phyloP scores from a whole-genome alignment of 2,797 vertebrate genomes.

The Chaunax sp. region DNA sequence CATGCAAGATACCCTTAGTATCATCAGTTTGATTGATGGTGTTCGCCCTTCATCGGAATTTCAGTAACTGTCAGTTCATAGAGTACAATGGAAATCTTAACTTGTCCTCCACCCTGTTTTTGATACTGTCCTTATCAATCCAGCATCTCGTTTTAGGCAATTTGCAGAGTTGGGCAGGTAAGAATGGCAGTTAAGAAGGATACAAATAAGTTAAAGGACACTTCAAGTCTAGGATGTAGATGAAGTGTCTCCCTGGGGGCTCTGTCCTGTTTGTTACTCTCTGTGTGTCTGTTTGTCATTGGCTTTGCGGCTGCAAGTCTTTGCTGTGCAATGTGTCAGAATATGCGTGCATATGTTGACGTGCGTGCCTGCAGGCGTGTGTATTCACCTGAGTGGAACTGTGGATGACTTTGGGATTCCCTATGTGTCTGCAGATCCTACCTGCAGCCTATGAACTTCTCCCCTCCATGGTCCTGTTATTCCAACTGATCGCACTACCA shows the following conservation, averaged over 20 bases:
- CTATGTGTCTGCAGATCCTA: constrained; percentile 79
- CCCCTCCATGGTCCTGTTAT: constrained; percentile 87
- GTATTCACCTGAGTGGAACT: constrained; percentile 17
- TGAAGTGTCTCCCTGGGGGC: constrained; percentile 61
- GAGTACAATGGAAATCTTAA: constrained; percentile 28
- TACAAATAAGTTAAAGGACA: constrained; percentile 53
- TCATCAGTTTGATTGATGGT: constrained; percentile 69
- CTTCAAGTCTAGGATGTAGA: constrained; percentile 61
- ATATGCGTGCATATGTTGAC: constrained; percentile 20
- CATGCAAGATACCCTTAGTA: constrained; percentile 57
- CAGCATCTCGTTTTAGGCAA: constrained; percentile 53
- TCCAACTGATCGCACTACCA: constrained; percentile 85
- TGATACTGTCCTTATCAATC: constrained; percentile 55
- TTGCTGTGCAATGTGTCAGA: not conserved
- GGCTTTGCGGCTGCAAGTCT: constrained; percentile 36
- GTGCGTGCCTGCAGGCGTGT: constrained; percentile 19
- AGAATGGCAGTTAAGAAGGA: constrained; percentile 56
- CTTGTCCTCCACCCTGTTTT: constrained; percentile 32
- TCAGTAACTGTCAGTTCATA: constrained; percentile 60
- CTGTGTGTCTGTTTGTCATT: constrained; percentile 56
- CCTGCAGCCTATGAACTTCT: constrained; percentile 81
- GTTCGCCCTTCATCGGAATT: constrained; percentile 34
- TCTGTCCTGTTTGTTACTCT: constrained; percentile 57
- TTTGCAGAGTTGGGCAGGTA: constrained; percentile 46
- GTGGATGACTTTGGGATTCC: constrained; percentile 15